A percentile compares a stretch with the other conserved stretches of the same genome.
Conservation (phyloP, 2,888 invertebrate species). For the Drosophila infuscata region DNA sequence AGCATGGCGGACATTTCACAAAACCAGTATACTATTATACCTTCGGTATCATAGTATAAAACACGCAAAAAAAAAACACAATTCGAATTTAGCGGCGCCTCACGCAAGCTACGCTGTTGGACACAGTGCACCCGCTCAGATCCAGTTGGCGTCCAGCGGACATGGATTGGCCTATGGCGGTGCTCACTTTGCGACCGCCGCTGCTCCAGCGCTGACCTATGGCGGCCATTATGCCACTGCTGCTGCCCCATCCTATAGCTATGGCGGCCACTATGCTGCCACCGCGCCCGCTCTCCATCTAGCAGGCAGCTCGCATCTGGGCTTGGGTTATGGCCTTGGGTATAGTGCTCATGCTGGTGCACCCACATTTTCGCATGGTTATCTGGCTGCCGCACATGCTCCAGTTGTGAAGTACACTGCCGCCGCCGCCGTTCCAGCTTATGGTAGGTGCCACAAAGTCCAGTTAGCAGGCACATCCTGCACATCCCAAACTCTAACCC, state of each 20-base stretch:
- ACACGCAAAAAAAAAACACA: slow-evolving; percentile 1
- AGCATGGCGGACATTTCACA: no score
- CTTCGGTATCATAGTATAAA: not conserved
- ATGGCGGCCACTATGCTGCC: slow-evolving; percentile 44
- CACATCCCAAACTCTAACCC: slow-evolving; percentile 13
- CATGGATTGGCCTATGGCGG: slow-evolving; percentile 61
- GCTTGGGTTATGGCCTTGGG: slow-evolving; percentile 59
- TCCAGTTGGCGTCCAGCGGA: slow-evolving; percentile 51
- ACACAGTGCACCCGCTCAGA: slow-evolving; percentile 74
- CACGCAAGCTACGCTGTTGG: slow-evolving; percentile 61
- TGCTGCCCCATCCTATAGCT: slow-evolving; percentile 9
- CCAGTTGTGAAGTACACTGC: slow-evolving; percentile 75
- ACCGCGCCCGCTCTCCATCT: slow-evolving; percentile 54
- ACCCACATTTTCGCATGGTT: slow-evolving; percentile 66
- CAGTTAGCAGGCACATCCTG: not conserved
- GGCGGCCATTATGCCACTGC: slow-evolving; percentile 58
- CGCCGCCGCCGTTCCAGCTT: slow-evolving; percentile 81
- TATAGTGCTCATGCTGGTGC: slow-evolving; percentile 51
- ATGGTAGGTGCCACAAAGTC: slow-evolving; percentile 73
- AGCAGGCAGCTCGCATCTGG: slow-evolving; percentile 40
- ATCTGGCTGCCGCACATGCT: slow-evolving; percentile 69
- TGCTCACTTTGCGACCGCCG: slow-evolving; percentile 57
- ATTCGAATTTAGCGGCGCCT: slow-evolving; percentile 54
- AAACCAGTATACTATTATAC: no score
- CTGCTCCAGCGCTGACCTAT: slow-evolving; percentile 47